phyloP scores from a whole-genome alignment of 1,140 invertebrate genomes.

The Steinernema khuongi region DNA sequence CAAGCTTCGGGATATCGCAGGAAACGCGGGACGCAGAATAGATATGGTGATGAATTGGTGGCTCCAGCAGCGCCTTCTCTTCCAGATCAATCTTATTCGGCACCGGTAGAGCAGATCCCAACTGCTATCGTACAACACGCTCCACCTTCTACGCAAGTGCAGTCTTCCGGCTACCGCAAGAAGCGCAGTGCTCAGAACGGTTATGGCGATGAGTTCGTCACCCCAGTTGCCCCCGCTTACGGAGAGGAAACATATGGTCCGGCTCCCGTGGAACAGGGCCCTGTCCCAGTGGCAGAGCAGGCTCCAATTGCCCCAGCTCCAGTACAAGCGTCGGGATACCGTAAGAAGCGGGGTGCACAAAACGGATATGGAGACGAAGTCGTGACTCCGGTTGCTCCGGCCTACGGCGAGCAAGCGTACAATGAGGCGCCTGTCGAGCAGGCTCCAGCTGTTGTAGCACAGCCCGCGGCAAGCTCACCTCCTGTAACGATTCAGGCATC shows the following conservation, averaged over 20 bases:
- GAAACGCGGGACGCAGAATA: conserved; percentile 24
- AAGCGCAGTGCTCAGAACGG: conserved; percentile 23
- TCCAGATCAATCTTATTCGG: not conserved
- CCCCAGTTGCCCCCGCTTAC: conserved; percentile 17
- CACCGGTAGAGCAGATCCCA: not conserved
- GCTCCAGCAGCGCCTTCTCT: conserved; percentile 7
- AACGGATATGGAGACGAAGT: conserved; percentile 31
- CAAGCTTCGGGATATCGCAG: conserved; percentile 26
- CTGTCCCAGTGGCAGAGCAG: conserved; percentile 17
- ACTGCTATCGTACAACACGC: not conserved
- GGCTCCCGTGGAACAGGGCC: conserved; percentile 17
- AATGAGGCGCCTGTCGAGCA: not conserved
- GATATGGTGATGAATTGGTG: conserved; percentile 27
- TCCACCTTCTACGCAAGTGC: not conserved
- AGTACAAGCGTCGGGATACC: conserved; percentile 27
- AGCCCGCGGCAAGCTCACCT: not conserved
- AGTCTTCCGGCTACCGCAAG: conserved; percentile 28
- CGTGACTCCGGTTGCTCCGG: conserved; percentile 18
- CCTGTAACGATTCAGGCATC: conserved; percentile 22
- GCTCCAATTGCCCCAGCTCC: conserved; percentile 13
- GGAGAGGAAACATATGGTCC: not conserved
- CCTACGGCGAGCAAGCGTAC: not conserved
- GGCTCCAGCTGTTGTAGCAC: not conserved
- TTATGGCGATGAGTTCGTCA: conserved; percentile 27
- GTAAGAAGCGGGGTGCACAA: conserved; percentile 19